Percentiles rank a stretch among this genome's conserved stretches.
Conservation (phyloP, 1,140 invertebrate species). For the Apocrypta bakeri region DNA sequence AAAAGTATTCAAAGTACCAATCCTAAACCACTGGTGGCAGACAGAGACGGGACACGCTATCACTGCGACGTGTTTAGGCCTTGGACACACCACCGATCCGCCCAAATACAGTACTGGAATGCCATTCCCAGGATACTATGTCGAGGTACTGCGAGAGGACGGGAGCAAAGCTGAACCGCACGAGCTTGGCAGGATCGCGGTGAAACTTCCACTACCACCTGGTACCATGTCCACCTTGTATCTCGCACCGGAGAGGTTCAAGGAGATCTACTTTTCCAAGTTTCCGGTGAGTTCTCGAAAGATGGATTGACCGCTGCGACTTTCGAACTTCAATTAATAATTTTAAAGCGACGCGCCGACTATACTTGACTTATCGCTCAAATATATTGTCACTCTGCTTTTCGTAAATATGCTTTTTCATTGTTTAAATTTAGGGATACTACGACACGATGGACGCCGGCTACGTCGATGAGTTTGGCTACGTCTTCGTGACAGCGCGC, state of each 20-base stretch:
- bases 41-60: constrained; percentile 94
- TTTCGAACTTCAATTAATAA: too few relatives aligned
- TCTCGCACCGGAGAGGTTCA: constrained; percentile 86
- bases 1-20: constrained; percentile 86
- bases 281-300: constrained; percentile 86
- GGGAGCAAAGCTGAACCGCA: constrained; percentile 78
- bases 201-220: constrained; percentile 91
- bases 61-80: constrained; percentile 87
- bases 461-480: constrained; percentile 87
- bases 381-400: too few relatives aligned
- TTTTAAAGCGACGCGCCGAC: too few relatives aligned
- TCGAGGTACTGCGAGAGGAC: constrained; percentile 83
- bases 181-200: constrained; percentile 88
- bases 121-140: constrained; percentile 89
- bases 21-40: constrained; percentile 98
- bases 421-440: constrained; percentile 83
- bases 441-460: constrained; percentile 98
- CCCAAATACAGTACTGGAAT: constrained; percentile 83
- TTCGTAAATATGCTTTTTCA: too few relatives aligned
- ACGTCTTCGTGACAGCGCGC: constrained; percentile 90
- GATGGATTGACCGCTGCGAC: too few relatives aligned
- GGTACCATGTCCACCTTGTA: constrained; percentile 90
- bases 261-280: constrained; percentile 86
- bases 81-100: constrained; percentile 80
- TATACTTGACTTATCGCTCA: too few relatives aligned